Evolutionary conservation across 2,113 vertebrate genomes (phyloP), one percentile per base, ranked within the genome.

Genomic region (Barbus barbus): DNA sequence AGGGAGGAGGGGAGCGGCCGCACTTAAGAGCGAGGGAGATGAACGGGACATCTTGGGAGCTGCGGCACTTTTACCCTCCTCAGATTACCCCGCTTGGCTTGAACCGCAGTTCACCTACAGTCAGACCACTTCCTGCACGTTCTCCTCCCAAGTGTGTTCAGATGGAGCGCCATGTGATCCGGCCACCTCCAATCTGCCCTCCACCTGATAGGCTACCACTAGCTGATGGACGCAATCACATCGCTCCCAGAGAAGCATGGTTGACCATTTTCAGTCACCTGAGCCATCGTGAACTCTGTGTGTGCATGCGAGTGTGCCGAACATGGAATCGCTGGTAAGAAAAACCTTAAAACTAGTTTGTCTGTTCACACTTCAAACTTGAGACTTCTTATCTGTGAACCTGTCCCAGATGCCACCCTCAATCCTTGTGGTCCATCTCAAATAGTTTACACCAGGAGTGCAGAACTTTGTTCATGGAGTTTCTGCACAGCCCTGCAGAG

Each of bases 321-420:
- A 99, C 98, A 44, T 99, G 98, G 98, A 99, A 99, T 94, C 94
- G 98, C 95, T 99, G 98, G 98, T 99, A 93, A 96, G 94, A 85
- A 65, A 9, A 6, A 60, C 51, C 22, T n/a, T 1, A 41, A 33
- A 22, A 12, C 7, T 80, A 18, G n/a, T 44, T 61, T 65, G 24
- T 44, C 36, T 38, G 36, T 38, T 38, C 56, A 41, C 3, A 41
- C 11, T 41, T 41, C 38, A 41, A 41, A 41, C 38, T 24, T 26
- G n/a, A 67, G 26, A 33, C 2, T 63, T 63, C 28, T 65, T 9
- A 65, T n/a, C 22, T 60, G 28, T 33, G 44, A 18, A 11, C 31
- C 20, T 56, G 11, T 58, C 11, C 11, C 51, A 36, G 20, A 58
- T 58, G 51, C 0, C 51, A 58, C 18, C 51, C 26, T 77, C 51